These are phyloP conservation scores for Drosophila conformis DNA, from an alignment of 2,888 invertebrate genomes.

Conservation along the genomic window DNA sequence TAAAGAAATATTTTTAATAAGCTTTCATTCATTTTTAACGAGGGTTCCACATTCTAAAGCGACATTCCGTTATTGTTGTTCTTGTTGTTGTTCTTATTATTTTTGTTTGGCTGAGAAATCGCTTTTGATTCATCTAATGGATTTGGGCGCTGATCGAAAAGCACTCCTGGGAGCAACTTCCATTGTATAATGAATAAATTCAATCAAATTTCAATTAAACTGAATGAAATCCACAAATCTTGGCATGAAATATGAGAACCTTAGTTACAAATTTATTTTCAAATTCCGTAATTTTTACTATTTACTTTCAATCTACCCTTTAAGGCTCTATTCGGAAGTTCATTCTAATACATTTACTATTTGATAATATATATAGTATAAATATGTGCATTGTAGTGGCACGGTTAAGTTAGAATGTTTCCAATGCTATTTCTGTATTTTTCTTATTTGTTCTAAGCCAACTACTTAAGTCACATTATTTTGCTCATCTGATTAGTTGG, in stretches of 20 bases:
- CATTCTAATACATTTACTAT: background rate
- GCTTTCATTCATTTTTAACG: conserved; percentile 81
- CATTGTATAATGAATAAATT: conserved; percentile 37
- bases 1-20: conserved; percentile 81
- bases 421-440: background rate
- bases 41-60: conserved; percentile 74
- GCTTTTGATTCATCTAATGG: conserved; percentile 76
- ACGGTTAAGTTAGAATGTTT: background rate
- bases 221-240: background rate
- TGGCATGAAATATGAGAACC: background rate
- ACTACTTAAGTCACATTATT: background rate
- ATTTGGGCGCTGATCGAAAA: conserved; percentile 53
- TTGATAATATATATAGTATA: background rate
- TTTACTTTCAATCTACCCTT: background rate
- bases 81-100: conserved; percentile 18
- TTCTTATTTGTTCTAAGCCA: background rate
- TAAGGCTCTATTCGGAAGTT: background rate
- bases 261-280: background rate
- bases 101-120: conserved; percentile 50
- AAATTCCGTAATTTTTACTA: background rate
- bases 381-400: background rate
- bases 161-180: conserved; percentile 61
- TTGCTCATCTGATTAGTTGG: background rate
- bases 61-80: conserved; percentile 66
- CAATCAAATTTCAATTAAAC: conserved; percentile 40